These are phyloP conservation scores for Eudasyphora cyanicolor DNA, from an alignment of 2,888 invertebrate species.

Conservation along the genomic window DNA sequence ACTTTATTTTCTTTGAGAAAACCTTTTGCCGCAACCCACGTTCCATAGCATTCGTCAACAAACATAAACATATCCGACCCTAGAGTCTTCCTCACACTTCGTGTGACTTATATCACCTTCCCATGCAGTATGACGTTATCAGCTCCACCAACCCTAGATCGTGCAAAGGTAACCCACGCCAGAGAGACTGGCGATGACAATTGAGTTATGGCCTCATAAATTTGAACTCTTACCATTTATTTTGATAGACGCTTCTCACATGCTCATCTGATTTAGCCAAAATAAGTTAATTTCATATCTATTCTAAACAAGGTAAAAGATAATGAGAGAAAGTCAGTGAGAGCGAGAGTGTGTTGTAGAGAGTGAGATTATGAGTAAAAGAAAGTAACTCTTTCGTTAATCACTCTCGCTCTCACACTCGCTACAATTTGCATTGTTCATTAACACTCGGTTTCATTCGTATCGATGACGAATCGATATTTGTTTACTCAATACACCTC, in stretches of 20 bases:
- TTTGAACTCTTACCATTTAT: neutral
- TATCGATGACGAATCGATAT: constrained; percentile 22
- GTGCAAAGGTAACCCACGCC: neutral
- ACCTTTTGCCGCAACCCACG: neutral
- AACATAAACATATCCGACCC: neutral
- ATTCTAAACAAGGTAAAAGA: neutral
- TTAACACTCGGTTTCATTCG: constrained; percentile 5
- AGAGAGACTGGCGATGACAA: neutral
- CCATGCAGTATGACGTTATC: neutral
- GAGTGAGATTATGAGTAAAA: neutral
- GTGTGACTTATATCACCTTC: neutral
- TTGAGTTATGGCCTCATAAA: constrained; percentile 3
- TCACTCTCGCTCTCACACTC: neutral
- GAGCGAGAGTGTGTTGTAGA: neutral
- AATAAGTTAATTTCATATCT: neutral
- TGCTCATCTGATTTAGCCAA: neutral
- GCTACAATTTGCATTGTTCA: constrained; percentile 5
- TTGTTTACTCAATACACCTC: constrained; percentile 7
- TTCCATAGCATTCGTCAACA: no score
- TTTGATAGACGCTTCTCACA: neutral
- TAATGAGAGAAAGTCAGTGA: neutral
- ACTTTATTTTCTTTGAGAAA: no score
- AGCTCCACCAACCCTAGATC: neutral
- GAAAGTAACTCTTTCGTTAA: neutral
- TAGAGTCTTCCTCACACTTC: neutral